Conservation (phyloP, 1,140 invertebrate genomes). For the Musca domestica region DNA sequence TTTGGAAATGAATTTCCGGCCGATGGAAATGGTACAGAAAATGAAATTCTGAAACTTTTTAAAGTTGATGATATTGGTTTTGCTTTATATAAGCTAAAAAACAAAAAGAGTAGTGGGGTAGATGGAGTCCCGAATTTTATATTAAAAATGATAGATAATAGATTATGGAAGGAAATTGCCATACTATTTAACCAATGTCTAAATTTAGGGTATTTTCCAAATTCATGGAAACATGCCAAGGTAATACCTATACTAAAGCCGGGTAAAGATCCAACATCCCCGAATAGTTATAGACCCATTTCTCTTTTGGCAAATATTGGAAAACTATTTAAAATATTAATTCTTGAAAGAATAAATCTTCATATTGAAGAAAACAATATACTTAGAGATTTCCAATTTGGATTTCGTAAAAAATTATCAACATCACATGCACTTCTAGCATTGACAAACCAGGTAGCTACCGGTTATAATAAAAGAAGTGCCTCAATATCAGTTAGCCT, state of each 20-base stretch:
- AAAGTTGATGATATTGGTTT: background rate
- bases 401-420: background rate
- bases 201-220: constrained; percentile 29
- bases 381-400: constrained; percentile 2
- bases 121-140: background rate
- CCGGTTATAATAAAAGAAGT: background rate
- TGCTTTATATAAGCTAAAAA: background rate
- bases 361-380: background rate
- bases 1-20: too few species aligned
- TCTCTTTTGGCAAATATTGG: background rate
- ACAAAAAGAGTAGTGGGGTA: constrained; percentile 2
- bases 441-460: background rate
- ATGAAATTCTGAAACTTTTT: too few species aligned
- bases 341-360: background rate
- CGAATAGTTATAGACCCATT: constrained; percentile 35
- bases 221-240: constrained; percentile 30
- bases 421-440: background rate
- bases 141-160: background rate
- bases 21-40: background rate
- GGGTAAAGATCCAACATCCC: constrained; percentile 26
- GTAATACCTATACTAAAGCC: constrained; percentile 31
- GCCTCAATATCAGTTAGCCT: background rate
- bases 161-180: background rate
- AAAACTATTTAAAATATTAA: too few species aligned
- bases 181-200: constrained; percentile 26